Conservation (phyloP, 2,797 vertebrate species). For the Megalops cyprinoides region DNA sequence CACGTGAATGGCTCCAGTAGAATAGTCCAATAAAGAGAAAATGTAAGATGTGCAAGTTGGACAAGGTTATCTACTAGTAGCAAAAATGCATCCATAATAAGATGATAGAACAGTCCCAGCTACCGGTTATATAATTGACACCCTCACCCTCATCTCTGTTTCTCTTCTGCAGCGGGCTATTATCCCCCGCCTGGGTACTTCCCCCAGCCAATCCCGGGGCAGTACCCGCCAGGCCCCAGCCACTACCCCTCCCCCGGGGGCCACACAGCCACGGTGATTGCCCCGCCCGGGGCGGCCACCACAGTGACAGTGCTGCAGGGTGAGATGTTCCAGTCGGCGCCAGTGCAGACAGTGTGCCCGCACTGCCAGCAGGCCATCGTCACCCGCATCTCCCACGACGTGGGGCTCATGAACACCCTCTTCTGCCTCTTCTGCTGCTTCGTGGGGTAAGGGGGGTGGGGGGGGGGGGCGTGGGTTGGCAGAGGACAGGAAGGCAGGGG, state of each 20-base stretch:
- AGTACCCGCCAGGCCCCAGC: constrained; percentile 55
- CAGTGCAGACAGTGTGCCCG: constrained; percentile 94
- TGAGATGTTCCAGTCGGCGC: constrained; percentile 92
- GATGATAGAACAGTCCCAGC: too few species aligned
- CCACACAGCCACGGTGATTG: constrained; percentile 87
- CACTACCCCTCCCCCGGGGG: constrained; percentile 80
- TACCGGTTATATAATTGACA: too few species aligned
- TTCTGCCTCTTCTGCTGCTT: constrained; percentile 98
- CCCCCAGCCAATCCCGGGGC: constrained; percentile 67
- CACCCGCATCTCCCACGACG: constrained; percentile 91
- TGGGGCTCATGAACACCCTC: constrained; percentile 96
- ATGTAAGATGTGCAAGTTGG: too few species aligned
- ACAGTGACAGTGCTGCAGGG: constrained; percentile 96
- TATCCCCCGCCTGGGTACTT: constrained; percentile 71
- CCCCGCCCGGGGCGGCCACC: constrained; percentile 85
- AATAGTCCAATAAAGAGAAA: too few species aligned
- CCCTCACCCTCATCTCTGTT: too few species aligned
- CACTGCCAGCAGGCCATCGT: constrained; percentile 97
- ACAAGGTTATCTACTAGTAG: too few species aligned
- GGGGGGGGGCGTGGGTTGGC: too few species aligned
- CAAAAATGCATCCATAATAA: too few species aligned
- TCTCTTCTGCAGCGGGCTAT: background rate
- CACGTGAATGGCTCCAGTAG: background rate
- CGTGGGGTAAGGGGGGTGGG: constrained; percentile 86
- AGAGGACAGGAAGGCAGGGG: background rate